A percentile compares a stretch with the other conserved stretches of the same genome.
phyloP scores from a whole-genome alignment of 2,888 invertebrate species.

The Hartigia nigra region DNA sequence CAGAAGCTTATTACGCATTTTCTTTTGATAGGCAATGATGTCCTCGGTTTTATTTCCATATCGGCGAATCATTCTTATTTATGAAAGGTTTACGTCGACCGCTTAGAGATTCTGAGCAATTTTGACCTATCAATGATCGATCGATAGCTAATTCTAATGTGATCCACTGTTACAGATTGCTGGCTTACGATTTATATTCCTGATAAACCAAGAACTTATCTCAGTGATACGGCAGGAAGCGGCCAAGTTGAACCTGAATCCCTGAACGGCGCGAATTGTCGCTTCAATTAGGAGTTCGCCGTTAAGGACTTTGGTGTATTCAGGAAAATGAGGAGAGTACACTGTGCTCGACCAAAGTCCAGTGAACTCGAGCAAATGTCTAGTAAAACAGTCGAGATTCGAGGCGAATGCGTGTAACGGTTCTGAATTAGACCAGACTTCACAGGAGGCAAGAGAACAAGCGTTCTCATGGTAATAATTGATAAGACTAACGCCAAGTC shows the following conservation, averaged over 20 bases:
- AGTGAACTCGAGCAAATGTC: neutral
- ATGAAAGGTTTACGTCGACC: neutral
- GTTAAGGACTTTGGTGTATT: neutral
- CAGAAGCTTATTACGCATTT: neutral
- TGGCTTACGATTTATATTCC: conserved; percentile 90
- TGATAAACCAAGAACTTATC: conserved; percentile 92
- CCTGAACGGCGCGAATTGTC: conserved; percentile 29
- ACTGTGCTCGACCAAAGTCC: neutral
- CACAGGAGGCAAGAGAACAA: neutral
- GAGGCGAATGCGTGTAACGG: neutral
- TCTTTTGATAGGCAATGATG: neutral
- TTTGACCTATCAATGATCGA: neutral
- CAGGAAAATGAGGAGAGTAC: neutral
- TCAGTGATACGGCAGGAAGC: conserved; percentile 90
- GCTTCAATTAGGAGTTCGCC: neutral
- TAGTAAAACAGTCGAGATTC: neutral
- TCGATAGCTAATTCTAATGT: neutral
- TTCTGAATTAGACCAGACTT: neutral
- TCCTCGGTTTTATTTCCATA: neutral
- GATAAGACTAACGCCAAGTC: neutral
- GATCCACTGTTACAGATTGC: conserved; percentile 75
- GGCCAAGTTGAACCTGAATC: conserved; percentile 77
- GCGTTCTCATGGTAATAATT: neutral
- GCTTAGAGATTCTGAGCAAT: neutral
- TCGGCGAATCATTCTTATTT: conserved; percentile 6